Percentiles rank a stretch among this genome's conserved stretches.
Evolutionary conservation across 1,140 invertebrate genomes (phyloP).

Genomic region (Leptinotarsa lineolata): DNA sequence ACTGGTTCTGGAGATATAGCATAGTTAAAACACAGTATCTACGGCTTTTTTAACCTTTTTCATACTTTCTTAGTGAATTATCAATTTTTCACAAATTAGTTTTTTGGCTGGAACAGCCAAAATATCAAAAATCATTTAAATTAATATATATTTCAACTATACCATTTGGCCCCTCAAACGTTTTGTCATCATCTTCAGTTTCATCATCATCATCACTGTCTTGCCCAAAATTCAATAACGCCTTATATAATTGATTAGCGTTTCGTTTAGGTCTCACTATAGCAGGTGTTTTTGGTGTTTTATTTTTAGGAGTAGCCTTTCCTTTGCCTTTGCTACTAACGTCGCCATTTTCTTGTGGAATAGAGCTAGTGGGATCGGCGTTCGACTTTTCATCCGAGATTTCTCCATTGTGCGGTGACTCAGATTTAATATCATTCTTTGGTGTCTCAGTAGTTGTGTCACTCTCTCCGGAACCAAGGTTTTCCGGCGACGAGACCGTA

Average conservation of each 20-base stretch:
- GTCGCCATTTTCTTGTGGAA: slow-evolving; percentile 26
- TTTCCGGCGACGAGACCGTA: slow-evolving; percentile 32
- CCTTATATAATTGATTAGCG: slow-evolving; percentile 47
- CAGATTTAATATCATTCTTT: slow-evolving; percentile 26
- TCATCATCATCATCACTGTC: slow-evolving; percentile 43
- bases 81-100: too few species aligned
- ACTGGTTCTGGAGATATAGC: too few species aligned
- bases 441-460: background rate
- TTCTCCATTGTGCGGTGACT: slow-evolving; percentile 37
- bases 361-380: slow-evolving; percentile 32
- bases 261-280: slow-evolving; percentile 43
- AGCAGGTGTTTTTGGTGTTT: slow-evolving; percentile 31
- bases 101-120: too few species aligned
- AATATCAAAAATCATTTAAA: too few species aligned
- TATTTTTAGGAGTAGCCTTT: slow-evolving; percentile 45
- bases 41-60: too few species aligned
- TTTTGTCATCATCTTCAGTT: slow-evolving; percentile 54
- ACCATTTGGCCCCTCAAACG: slow-evolving; percentile 50
- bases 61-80: too few species aligned
- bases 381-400: slow-evolving; percentile 22
- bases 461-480: slow-evolving; percentile 30
- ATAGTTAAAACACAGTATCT: too few species aligned
- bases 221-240: slow-evolving; percentile 39
- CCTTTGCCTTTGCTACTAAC: slow-evolving; percentile 42
- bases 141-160: background rate